These are phyloP conservation scores for Setophaga coronata DNA, from an alignment of 2,113 vertebrate species.

Conservation along the genomic window DNA sequence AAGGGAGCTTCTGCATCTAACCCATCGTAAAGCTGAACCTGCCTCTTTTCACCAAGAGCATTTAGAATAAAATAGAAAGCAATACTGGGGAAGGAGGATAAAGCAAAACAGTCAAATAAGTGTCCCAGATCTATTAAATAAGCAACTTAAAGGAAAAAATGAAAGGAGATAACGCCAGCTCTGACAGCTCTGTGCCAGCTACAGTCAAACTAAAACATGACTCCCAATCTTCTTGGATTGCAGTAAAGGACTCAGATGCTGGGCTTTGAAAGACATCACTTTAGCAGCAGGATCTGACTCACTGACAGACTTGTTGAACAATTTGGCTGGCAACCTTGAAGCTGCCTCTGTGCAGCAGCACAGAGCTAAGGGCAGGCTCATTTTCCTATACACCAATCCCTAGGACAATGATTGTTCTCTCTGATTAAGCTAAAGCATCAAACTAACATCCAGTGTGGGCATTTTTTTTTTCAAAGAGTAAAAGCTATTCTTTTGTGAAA, in stretches of 20 bases:
- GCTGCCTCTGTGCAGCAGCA: not conserved
- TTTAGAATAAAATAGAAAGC: not conserved
- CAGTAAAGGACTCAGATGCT: conserved; percentile 32
- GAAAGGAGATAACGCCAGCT: not conserved
- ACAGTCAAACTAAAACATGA: not conserved
- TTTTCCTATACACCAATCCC: not conserved
- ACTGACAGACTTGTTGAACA: conserved; percentile 40
- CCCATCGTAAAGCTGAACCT: not conserved
- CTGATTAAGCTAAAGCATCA: not conserved
- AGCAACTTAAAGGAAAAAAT: not conserved
- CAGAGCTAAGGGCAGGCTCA: not conserved
- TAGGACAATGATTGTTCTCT: not conserved
- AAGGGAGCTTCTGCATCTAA: not conserved
- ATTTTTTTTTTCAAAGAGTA: not conserved
- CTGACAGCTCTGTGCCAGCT: not conserved
- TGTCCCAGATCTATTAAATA: not conserved
- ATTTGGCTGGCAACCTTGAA: conserved; percentile 43
- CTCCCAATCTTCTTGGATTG: not conserved
- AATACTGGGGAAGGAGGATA: rapidly evolving
- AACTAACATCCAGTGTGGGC: not conserved
- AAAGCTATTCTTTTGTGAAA: not conserved
- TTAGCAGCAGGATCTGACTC: conserved; percentile 49
- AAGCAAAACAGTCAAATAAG: not conserved
- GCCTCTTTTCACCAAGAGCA: not conserved
- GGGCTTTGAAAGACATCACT: conserved; percentile 43